Base-by-base conservation (phyloP, 2,113 vertebrate species). In the Clarias gariepinus region DNA sequence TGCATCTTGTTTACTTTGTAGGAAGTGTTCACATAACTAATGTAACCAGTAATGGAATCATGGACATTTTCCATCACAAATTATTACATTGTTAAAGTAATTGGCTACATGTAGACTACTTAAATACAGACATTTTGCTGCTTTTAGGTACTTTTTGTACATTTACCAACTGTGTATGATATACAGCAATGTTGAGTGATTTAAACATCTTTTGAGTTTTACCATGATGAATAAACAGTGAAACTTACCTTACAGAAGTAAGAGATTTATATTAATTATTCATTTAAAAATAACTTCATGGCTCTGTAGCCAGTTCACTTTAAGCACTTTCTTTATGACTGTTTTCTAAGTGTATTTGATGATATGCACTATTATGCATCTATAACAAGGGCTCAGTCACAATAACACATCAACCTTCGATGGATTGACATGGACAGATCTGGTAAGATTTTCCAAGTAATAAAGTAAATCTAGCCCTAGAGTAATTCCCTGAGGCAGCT, bases 381-480 rank as follows among this genome's bases (percentile, higher is more conserved):
- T 47, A 28, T 82, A 82, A 66, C 36, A 82, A 81, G 41, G 11
- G 41, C 81, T 66, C 7, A 66, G 13, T 66, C 41, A 53, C 41
- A 66, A 82, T 66, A 41, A 53, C 23, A 82, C 61, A 52, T 18
- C 36, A 28, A 47, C 60, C 61, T 52, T 66, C 33, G 25, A 28
- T 55, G 41, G 41, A 19, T 53, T 66, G 33, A 11, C 61, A 66
- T 66, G 16, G 81, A 66, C 41, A 47, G 61, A 71, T 84, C 23
- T 73, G 69, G 60, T 84, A 15, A 11, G 23, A 61, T 84, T 18
- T n/a, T 57, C 61, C 53, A 19, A 60, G 57, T 52, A 76, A 61
- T 76, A 41, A 84, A 41, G 12, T 41, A 60, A 76, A 74, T 84
- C 55, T 84, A 58, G 13, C 68, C 68, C 68, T 73, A 18, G 23